Base-by-base conservation (phyloP, 2,113 vertebrate species). In the Apeltes quadracus region DNA sequence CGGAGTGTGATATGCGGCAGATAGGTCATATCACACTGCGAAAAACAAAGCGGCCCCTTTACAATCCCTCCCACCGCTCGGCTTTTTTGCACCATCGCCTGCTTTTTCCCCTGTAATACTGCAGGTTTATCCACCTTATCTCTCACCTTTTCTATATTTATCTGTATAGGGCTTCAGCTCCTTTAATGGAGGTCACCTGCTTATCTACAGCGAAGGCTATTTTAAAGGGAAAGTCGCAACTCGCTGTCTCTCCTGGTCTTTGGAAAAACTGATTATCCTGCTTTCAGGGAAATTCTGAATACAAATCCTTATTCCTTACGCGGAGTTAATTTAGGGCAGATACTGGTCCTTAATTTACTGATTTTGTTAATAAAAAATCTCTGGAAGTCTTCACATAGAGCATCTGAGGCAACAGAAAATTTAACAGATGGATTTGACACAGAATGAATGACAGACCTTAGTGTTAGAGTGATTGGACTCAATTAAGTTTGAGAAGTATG, bases 101-200 rank as follows among this genome's bases (percentile, higher is more conserved):
- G 3, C 3, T 10, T 75, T 57, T 75, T 65, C 67, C 70, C 64
- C 72, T 59, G 67, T 48, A 68, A 70, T 68, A 80, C 69, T 61
- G 68, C 73, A 69, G 79, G 75, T 78, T 82, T 81, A 85, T 83
- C 81, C 53, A 39, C 48, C 53, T 76, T 84, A 89, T 86, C 74
- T 32, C 71, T 82, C 64, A 72, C 82, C 78, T 81, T 77, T 77
- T 72, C 76, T 75, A 66, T 75, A 70, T 81, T 75, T 83, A 85
- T 80, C 78, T 81, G 59, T 82, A 43, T n/a, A 38, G 56, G 53
- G 23, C 71, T 76, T 66, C 41, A 16, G 39, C 53, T 72, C 65
- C 67, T 78, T 80, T 85, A 82, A 86, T 76, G 79, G 72, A 82
- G 79, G 75, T 81, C 74, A 79, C 54, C 62, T 78, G 62, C 63